Percentiles rank a stretch among this genome's conserved stretches.
These are phyloP conservation scores for Megalurothrips usitatus DNA, from an alignment of 2,888 invertebrate species.

Conservation along the genomic window DNA sequence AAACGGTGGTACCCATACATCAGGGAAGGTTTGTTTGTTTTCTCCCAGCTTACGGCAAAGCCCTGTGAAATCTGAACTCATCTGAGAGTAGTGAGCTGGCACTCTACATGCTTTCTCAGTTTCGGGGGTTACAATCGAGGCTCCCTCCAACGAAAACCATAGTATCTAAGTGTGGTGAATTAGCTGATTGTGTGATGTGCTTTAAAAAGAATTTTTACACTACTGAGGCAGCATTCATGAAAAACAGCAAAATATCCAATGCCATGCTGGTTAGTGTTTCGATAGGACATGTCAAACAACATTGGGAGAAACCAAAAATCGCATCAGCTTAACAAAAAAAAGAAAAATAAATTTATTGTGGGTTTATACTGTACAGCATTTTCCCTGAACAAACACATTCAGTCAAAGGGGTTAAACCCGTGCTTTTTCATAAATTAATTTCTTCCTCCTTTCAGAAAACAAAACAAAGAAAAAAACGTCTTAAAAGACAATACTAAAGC, in stretches of 20 bases:
- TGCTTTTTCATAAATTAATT: not conserved
- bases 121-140: too few species aligned
- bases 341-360: slow-evolving; percentile 12
- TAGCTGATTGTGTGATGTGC: not conserved
- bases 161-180: not conserved
- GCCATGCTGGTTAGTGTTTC: slow-evolving; percentile 20
- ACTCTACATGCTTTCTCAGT: too few species aligned
- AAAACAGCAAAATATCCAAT: not conserved
- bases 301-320: not conserved
- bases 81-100: too few species aligned
- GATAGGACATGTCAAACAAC: not conserved
- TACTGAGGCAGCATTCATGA: slow-evolving; percentile 9
- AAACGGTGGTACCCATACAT: too few species aligned
- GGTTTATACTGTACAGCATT: not conserved
- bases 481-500: not conserved
- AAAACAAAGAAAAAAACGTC: not conserved
- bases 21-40: too few species aligned
- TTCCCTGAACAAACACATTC: slow-evolving; percentile 10
- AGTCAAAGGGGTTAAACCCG: not conserved
- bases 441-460: not conserved
- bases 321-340: not conserved
- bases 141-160: too few species aligned
- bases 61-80: too few species aligned
- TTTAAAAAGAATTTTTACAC: not conserved
- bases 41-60: too few species aligned